Evolutionary conservation across 1,140 invertebrate genomes (phyloP), one percentile per base, ranked within the genome.

Genomic region (Sminthurides bifidus): DNA sequence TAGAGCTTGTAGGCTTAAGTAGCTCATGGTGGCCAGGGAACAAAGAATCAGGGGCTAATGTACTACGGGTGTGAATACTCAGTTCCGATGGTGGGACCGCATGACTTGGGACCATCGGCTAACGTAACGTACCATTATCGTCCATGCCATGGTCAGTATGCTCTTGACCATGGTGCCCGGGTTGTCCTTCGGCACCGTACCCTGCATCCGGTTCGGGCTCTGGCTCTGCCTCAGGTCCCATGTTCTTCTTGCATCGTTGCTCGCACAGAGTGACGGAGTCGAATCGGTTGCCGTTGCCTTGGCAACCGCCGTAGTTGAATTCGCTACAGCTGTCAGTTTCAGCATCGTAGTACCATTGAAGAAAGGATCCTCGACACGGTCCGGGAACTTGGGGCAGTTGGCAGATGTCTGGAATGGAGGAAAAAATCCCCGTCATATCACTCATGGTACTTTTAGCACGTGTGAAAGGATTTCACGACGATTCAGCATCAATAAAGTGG

Each of bases 341-440:
- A 12, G 68, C 65, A 52, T 92, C 84, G 65, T 82, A 92, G 68
- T 82, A 89, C 74, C 78, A 92, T 57, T 81, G 79, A 0, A 71
- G 71, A 19, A 81, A 76, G 29, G 75, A 75, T 3, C 75, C 77
- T 30, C 76, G 75, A 69, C 87, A 92, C 0, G 84, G 81, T 3
- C 83, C 84, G n/a, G 80, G 65, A 48, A 87, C 74, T 65, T 76
- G 72, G 30, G 86, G 81, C 66, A 94, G 68, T 49, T 67, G 68
- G 71, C 91, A 91, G 0, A 79, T 69, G 68, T 89, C 79, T 78
- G 68, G 24, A 53, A 52, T 59, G 67, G n/a, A 66, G 29, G 30
- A 26, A 15, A 19, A 24, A 19, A 23, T 15, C 5, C 21, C 21
- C 5, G 6, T 6, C 41, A 10, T 35, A 35, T 35, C 8, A 8